phyloP scores from a whole-genome alignment of 2,888 invertebrate species.

The Cataglyphis albicans region DNA sequence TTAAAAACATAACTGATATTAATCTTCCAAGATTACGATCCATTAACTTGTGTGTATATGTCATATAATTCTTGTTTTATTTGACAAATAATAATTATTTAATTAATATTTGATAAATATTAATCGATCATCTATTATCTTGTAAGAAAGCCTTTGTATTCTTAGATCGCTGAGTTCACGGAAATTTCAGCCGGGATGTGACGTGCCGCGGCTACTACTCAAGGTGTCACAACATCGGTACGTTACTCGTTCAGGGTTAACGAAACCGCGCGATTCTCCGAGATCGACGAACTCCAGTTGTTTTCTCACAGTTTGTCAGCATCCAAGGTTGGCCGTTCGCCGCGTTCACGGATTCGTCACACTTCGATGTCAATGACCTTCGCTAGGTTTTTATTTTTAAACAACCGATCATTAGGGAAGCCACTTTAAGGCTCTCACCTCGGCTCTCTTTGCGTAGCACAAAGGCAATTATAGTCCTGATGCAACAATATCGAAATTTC shows the following conservation, averaged over 20 bases:
- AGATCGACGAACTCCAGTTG: slow-evolving; percentile 68
- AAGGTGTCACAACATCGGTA: slow-evolving; percentile 8
- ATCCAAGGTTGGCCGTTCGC: slow-evolving; percentile 67
- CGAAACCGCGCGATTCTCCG: slow-evolving; percentile 42
- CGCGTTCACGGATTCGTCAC: slow-evolving; percentile 71
- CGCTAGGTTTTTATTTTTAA: slow-evolving; percentile 69
- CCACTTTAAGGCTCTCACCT: slow-evolving; percentile 27
- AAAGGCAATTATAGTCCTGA: slow-evolving; percentile 46
- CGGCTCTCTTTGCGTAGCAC: slow-evolving; percentile 46
- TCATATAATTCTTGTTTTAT: not conserved
- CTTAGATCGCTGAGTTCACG: slow-evolving; percentile 13
- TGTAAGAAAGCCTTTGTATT: not conserved
- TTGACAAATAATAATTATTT: not conserved
- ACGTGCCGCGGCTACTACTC: not conserved
- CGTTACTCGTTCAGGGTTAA: slow-evolving; percentile 43
- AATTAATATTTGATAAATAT: not conserved
- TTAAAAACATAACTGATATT: not conserved
- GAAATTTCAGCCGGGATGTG: not conserved
- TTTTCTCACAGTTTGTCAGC: slow-evolving; percentile 66
- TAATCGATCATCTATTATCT: not conserved
- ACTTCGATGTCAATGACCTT: slow-evolving; percentile 71
- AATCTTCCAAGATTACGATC: not conserved
- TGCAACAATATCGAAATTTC: slow-evolving; percentile 42
- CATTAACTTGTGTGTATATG: too few relatives aligned
- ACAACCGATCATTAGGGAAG: slow-evolving; percentile 59